phyloP scores from a whole-genome alignment of 2,797 vertebrate species.

The Lutra lutra region DNA sequence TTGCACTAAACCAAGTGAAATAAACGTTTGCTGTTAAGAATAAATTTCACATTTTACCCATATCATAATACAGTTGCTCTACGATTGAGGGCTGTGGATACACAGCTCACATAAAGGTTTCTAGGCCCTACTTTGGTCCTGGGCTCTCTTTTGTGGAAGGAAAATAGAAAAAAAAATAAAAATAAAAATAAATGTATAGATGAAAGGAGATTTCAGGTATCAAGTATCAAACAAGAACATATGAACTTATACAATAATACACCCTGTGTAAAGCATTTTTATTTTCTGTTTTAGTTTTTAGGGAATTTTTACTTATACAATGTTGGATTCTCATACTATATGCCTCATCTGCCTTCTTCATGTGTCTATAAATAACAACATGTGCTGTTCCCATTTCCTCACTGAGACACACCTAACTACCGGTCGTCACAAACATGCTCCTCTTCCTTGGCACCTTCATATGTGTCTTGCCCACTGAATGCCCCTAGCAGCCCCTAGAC shows the following conservation, averaged over 20 bases:
- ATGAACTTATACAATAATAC: not conserved
- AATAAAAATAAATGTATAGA: not conserved
- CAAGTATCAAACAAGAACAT: not conserved
- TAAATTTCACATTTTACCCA: not conserved
- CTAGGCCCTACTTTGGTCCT: too few relatives aligned
- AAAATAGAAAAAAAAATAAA: not conserved
- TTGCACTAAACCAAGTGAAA: not conserved
- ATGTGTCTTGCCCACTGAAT: rapidly evolving
- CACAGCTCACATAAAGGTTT: not conserved
- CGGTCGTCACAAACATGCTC: rapidly evolving
- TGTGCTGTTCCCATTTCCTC: not conserved
- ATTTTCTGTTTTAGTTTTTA: not conserved
- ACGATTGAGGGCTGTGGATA: not conserved
- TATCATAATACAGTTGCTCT: not conserved
- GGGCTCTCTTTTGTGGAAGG: not conserved
- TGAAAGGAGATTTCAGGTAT: not conserved
- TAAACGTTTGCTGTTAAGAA: not conserved
- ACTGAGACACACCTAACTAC: not conserved
- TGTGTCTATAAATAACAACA: rapidly evolving
- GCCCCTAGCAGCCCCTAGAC: not conserved
- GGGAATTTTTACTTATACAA: not conserved
- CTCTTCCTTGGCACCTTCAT: not conserved
- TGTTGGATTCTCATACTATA: not conserved
- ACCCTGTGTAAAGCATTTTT: not conserved
- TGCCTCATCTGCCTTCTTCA: not conserved